Evolutionary conservation across 2,113 vertebrate species (phyloP).

Genomic region (Percopsis transmontana): DNA sequence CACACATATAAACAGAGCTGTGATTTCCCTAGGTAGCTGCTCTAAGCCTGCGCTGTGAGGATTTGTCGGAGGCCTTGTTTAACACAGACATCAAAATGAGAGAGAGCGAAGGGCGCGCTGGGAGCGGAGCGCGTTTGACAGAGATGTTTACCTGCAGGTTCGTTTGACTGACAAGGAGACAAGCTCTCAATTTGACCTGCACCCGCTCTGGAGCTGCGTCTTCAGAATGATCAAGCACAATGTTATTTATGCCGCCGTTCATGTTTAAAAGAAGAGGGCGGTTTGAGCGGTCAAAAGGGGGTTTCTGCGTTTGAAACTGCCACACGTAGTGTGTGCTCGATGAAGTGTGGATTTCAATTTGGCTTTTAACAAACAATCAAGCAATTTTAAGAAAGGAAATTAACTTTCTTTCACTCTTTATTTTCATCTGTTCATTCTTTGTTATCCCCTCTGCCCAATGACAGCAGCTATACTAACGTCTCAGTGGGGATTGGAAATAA

Average conservation of each 20-base stretch:
- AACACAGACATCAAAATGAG: slow-evolving; percentile 72
- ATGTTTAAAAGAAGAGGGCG: slow-evolving; percentile 22
- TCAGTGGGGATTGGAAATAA: too few species aligned
- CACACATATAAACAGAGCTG: slow-evolving; percentile 40
- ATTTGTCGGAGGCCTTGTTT: slow-evolving; percentile 64
- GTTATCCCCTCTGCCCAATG: not conserved
- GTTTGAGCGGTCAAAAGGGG: slow-evolving; percentile 37
- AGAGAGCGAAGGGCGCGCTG: slow-evolving; percentile 11
- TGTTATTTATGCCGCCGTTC: slow-evolving; percentile 44
- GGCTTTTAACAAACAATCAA: too few species aligned
- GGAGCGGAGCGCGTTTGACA: slow-evolving; percentile 46
- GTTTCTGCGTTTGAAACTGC: slow-evolving; percentile 40
- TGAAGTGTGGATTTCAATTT: not conserved
- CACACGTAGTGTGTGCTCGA: slow-evolving; percentile 6
- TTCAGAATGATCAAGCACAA: slow-evolving; percentile 64
- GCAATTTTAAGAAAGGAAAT: too few species aligned
- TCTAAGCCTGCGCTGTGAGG: slow-evolving; percentile 55
- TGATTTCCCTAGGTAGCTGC: slow-evolving; percentile 74
- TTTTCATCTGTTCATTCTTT: not conserved
- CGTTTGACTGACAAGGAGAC: slow-evolving; percentile 63
- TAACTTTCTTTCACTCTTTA: not conserved
- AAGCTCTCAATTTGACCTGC: slow-evolving; percentile 59
- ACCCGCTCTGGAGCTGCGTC: slow-evolving; percentile 37
- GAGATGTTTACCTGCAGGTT: slow-evolving; percentile 53
- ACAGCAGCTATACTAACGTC: too few species aligned